These are phyloP conservation scores for Leptocoma aspasia DNA, from an alignment of 2,113 vertebrate genomes.

Conservation along the genomic window DNA sequence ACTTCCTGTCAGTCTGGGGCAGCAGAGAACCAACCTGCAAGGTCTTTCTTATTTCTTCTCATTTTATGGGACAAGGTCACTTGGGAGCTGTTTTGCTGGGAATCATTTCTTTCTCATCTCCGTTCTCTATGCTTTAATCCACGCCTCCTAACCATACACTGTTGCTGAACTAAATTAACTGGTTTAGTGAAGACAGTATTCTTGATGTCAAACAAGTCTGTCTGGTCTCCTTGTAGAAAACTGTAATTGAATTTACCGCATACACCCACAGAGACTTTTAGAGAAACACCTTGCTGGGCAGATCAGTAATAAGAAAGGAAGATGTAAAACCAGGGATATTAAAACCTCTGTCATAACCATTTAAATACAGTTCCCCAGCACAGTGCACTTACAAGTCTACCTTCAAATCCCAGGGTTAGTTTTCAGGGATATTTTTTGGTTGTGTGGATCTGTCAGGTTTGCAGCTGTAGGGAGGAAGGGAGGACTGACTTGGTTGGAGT, in stretches of 20 bases:
- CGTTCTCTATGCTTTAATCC: neutral
- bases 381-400: neutral
- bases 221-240: constrained; percentile 51
- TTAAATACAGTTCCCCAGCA: constrained; percentile 7
- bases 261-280: constrained; percentile 52
- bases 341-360: constrained; percentile 34
- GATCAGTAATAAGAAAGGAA: constrained; percentile 51
- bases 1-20: neutral
- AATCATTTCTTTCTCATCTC: constrained; percentile 3
- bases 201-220: constrained; percentile 57
- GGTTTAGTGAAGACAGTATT: constrained; percentile 49
- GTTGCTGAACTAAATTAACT: constrained; percentile 57
- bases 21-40: neutral
- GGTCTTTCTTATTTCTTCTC: neutral
- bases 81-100: neutral
- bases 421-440: neutral
- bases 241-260: constrained; percentile 60
- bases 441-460: rapidly evolving
- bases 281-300: constrained; percentile 32
- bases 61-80: neutral
- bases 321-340: constrained; percentile 36
- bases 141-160: neutral
- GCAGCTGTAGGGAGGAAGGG: neutral
- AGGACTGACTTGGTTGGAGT: neutral
- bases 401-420: neutral